phyloP scores from a whole-genome alignment of 2,888 invertebrate species.

The Zele albiditarsus region DNA sequence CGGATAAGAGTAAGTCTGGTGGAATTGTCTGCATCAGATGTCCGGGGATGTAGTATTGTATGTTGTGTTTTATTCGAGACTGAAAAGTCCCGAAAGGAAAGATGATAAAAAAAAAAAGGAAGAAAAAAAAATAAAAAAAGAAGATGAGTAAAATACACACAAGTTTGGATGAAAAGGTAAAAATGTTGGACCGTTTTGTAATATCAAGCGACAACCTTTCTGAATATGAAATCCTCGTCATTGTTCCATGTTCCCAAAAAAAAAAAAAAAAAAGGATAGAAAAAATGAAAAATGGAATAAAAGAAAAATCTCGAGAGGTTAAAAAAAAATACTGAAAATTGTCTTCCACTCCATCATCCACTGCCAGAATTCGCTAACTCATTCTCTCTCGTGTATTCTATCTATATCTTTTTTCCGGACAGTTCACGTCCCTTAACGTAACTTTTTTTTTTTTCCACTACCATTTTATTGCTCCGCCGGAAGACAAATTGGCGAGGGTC shows the following conservation, averaged over 20 bases:
- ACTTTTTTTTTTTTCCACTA: background rate
- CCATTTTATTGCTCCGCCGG: conserved; percentile 26
- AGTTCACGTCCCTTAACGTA: background rate
- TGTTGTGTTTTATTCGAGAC: background rate
- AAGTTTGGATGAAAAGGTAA: conserved; percentile 10
- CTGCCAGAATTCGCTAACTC: conserved; percentile 25
- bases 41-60: conserved; percentile 7
- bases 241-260: background rate
- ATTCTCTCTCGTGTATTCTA: conserved; percentile 8
- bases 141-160: background rate
- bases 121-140: background rate
- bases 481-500: conserved; percentile 38
- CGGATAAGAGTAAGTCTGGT: conserved; percentile 30
- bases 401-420: background rate
- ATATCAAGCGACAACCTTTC: conserved; percentile 5
- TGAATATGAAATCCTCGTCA: conserved; percentile 18
- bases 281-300: background rate
- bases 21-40: conserved; percentile 19
- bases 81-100: background rate
- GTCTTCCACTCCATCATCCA: conserved; percentile 17
- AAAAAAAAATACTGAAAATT: conserved; percentile 1
- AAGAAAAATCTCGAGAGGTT: background rate
- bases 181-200: conserved; percentile 10
- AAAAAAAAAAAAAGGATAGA: background rate
- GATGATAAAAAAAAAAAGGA: background rate